Conservation (phyloP, 2,797 vertebrate species). For the Labroides dimidiatus region DNA sequence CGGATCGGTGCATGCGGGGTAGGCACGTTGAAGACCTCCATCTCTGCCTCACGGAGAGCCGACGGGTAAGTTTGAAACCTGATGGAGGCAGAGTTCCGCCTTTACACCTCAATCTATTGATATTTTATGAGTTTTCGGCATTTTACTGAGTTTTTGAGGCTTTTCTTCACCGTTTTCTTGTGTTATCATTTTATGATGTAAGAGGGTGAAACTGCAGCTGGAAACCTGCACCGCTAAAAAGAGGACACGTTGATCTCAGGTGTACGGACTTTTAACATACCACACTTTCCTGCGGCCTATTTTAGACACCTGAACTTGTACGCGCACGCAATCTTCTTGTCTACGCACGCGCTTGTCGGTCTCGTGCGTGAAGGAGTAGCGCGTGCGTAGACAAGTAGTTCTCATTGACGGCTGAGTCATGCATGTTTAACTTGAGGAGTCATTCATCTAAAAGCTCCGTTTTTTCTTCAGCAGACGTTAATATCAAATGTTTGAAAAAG, state of each 20-base stretch:
- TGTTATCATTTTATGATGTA: constrained; percentile 16
- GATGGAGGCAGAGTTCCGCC: constrained; percentile 8
- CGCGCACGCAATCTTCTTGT: constrained; percentile 6
- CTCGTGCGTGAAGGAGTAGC: constrained; percentile 30
- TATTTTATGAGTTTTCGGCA: no score
- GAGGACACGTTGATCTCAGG: neutral
- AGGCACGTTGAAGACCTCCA: constrained; percentile 54
- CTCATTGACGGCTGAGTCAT: constrained; percentile 31
- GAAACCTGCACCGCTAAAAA: constrained; percentile 10
- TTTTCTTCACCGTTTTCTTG: neutral
- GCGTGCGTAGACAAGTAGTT: constrained; percentile 36
- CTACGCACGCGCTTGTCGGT: constrained; percentile 17
- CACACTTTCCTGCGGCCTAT: constrained; percentile 4
- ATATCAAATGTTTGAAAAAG: no score
- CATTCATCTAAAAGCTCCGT: constrained; percentile 32
- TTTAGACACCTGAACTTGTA: constrained; percentile 52
- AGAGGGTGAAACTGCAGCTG: constrained; percentile 2
- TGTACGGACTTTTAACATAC: neutral
- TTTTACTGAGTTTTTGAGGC: neutral
- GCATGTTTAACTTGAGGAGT: constrained; percentile 51
- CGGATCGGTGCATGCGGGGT: constrained; percentile 42
- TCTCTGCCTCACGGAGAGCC: constrained; percentile 43
- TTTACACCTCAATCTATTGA: neutral
- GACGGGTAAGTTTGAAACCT: constrained; percentile 66
- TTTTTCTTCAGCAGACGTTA: neutral